phyloP scores from a whole-genome alignment of 2,113 vertebrate species.

The Vireo altiloquus region DNA sequence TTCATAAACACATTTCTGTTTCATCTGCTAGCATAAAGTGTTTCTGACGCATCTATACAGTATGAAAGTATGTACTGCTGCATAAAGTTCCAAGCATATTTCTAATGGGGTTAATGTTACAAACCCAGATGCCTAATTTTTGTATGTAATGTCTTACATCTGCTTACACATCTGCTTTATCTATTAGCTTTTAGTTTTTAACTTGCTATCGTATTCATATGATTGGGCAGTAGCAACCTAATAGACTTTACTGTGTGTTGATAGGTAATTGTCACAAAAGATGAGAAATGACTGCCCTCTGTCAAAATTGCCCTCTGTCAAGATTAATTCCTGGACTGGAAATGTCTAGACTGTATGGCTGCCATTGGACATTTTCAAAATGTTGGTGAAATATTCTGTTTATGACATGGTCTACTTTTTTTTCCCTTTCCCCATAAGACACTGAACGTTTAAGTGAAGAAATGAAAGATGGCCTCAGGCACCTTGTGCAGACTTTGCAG shows the following conservation, averaged over 20 bases:
- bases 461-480: slow-evolving; percentile 85
- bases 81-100: neutral
- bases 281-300: neutral
- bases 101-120: neutral
- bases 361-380: slow-evolving; percentile 19
- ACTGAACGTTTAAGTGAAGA: slow-evolving; percentile 80
- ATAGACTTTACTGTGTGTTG: neutral
- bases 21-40: neutral
- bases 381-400: neutral
- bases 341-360: slow-evolving; percentile 10
- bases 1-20: neutral
- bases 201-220: neutral
- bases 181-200: slow-evolving; percentile 22
- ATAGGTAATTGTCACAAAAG: slow-evolving; percentile 44
- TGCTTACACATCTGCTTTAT: slow-evolving; percentile 14
- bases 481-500: slow-evolving; percentile 81
- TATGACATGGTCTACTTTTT: slow-evolving; percentile 24
- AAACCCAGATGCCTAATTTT: neutral
- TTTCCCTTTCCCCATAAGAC: slow-evolving; percentile 68
- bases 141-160: neutral
- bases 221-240: slow-evolving; percentile 7
- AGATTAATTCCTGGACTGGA: slow-evolving; percentile 11
- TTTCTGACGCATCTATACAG: neutral
- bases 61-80: neutral
- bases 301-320: slow-evolving; percentile 8